Conservation (phyloP, 1,140 invertebrate genomes). For the Penaeus japonicus region DNA sequence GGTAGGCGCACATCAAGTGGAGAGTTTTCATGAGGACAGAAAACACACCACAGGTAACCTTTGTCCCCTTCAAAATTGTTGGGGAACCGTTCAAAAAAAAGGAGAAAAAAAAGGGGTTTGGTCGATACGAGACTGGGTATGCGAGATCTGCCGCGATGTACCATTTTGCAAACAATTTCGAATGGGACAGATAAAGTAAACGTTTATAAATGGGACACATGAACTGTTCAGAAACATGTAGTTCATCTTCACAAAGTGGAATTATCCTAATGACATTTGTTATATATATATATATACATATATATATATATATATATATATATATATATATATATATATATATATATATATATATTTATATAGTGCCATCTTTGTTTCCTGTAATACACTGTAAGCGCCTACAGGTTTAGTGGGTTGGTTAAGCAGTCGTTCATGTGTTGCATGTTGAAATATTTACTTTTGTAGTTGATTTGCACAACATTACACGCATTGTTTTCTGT, state of each 20-base stretch:
- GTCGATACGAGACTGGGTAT: not conserved
- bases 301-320: too few species aligned
- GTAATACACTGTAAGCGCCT: not conserved
- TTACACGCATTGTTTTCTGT: constrained; percentile 36
- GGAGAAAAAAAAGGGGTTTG: not conserved
- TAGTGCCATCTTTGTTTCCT: not conserved
- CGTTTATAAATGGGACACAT: constrained; percentile 18
- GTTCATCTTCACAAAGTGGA: not conserved
- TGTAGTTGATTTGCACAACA: constrained; percentile 42
- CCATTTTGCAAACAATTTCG: constrained; percentile 11
- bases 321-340: not conserved
- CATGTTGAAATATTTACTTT: constrained; percentile 34
- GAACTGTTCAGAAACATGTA: not conserved
- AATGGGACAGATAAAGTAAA: constrained; percentile 24
- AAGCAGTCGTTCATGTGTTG: constrained; percentile 35
- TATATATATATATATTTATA: not conserved
- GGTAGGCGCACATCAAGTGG: too few species aligned
- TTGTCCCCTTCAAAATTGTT: too few species aligned
- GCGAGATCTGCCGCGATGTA: not conserved
- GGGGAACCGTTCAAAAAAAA: not conserved
- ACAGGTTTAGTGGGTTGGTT: not conserved
- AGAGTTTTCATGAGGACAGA: too few species aligned
- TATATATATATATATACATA: not conserved
- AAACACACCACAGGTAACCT: too few species aligned
- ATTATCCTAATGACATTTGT: not conserved